A percentile compares a stretch with the other conserved stretches of the same genome.
Evolutionary conservation across 2,888 invertebrate genomes (phyloP).

Genomic region (Horisme vitalbata): DNA sequence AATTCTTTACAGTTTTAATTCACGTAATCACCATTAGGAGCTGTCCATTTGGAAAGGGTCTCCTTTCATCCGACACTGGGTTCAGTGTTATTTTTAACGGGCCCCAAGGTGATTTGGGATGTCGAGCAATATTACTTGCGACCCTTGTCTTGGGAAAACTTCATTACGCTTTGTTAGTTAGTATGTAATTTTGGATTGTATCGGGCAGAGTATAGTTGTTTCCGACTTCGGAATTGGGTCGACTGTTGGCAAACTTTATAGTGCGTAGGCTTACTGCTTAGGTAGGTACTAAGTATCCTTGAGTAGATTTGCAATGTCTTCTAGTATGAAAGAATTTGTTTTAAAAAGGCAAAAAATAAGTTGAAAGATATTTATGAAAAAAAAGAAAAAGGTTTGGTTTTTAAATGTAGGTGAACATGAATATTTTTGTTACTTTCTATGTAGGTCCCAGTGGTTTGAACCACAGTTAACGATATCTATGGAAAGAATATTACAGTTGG

Average conservation of each 20-base stretch:
- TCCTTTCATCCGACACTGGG: conserved; percentile 3
- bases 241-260: not conserved
- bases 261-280: no score
- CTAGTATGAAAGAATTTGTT: no score
- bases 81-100: conserved; percentile 11
- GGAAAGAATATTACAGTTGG: no score
- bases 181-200: not conserved
- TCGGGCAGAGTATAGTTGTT: not conserved
- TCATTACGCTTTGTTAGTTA: not conserved
- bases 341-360: no score
- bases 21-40: conserved; percentile 5
- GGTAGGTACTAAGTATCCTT: no score
- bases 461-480: no score
- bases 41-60: conserved; percentile 5
- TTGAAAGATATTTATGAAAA: no score
- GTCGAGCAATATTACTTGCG: not conserved
- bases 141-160: not conserved
- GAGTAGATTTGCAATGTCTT: no score
- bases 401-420: no score
- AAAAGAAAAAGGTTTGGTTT: no score
- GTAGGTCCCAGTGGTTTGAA: no score
- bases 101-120: conserved; percentile 7
- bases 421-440: no score
- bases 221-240: not conserved
- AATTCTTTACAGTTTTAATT: conserved; percentile 9